Conservation (phyloP, 1,140 invertebrate genomes). For the Ridgeia piscesae region DNA sequence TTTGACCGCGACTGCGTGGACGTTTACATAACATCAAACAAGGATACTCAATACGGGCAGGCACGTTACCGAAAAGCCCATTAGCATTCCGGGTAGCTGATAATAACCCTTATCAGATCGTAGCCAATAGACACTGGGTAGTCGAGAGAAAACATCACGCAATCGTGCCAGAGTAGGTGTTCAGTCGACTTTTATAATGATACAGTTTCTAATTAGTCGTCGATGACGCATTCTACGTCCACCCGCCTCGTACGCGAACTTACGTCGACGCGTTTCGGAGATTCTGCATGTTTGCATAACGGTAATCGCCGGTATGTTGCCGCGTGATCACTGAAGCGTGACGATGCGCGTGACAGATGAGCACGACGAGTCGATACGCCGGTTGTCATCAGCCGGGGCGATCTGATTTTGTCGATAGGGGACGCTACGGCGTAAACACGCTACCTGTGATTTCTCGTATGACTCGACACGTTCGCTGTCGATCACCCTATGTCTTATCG, state of each 20-base stretch:
- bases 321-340: neutral
- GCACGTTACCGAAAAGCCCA: neutral
- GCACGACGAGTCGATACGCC: neutral
- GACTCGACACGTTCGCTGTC: neutral
- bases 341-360: neutral
- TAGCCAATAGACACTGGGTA: neutral
- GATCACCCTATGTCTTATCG: neutral
- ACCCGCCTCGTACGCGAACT: neutral
- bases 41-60: neutral
- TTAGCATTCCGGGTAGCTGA: neutral
- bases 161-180: neutral
- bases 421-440: neutral
- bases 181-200: neutral
- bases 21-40: neutral
- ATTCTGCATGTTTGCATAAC: neutral
- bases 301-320: neutral
- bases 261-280: neutral
- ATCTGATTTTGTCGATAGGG: neutral
- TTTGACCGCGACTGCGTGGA: neutral
- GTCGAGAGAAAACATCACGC: neutral
- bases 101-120: neutral
- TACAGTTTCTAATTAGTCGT: neutral
- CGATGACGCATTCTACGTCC: neutral
- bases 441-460: neutral
- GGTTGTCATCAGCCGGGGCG: neutral